Evolutionary conservation across 2,888 invertebrate species (phyloP).

Genomic region (Eumerus sabulonum): DNA sequence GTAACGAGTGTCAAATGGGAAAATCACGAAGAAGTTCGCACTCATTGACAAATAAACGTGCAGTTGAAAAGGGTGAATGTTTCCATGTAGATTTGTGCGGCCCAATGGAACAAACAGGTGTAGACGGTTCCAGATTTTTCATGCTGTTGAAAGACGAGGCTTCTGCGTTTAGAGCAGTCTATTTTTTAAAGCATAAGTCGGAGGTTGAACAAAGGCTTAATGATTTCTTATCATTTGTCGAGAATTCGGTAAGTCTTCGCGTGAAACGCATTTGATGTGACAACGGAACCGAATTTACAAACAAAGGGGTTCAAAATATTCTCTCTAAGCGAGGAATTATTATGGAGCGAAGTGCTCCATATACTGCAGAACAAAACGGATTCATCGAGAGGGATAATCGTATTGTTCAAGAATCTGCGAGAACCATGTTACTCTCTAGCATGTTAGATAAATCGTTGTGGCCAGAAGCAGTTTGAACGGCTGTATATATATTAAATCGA

Average conservation of each 20-base stretch:
- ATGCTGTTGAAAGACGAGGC: not conserved
- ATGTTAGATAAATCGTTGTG: not conserved
- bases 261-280: not conserved
- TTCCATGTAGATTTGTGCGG: not conserved
- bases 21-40: not conserved
- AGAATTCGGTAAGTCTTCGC: too few relatives aligned
- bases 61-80: not conserved
- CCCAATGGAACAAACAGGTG: not conserved
- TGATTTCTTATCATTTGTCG: too few relatives aligned
- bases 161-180: too few relatives aligned
- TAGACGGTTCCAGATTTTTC: not conserved
- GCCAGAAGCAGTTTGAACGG: not conserved
- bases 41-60: not conserved
- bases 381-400: not conserved
- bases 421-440: not conserved
- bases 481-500: not conserved
- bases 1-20: slow-evolving; percentile 1
- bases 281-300: not conserved
- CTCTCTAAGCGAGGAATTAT: slow-evolving; percentile 1
- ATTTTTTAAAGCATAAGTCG: too few relatives aligned
- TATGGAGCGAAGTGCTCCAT: slow-evolving; percentile 3
- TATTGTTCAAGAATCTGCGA: not conserved
- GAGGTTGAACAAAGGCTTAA: too few relatives aligned
- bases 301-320: not conserved
- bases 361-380: not conserved